These are phyloP conservation scores for Himalopsyche kuldschensis DNA, from an alignment of 2,888 invertebrate species.

Conservation along the genomic window DNA sequence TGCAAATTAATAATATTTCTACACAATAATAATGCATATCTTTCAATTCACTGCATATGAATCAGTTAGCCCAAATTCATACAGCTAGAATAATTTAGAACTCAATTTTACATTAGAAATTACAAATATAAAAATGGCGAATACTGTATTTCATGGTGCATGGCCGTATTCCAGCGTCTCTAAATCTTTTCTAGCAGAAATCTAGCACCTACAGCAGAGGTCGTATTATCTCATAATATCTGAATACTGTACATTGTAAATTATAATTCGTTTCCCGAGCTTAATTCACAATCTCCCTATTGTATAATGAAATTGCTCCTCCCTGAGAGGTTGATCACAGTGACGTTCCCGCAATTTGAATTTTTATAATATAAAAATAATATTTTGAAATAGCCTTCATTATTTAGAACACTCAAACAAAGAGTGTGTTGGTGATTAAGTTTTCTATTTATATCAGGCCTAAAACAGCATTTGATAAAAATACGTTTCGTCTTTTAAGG, in stretches of 20 bases:
- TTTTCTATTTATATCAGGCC: too few species aligned
- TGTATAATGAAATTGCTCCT: background rate
- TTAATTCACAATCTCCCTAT: background rate
- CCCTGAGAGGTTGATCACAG: background rate
- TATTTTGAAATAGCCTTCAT: too few species aligned
- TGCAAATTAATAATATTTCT: too few species aligned
- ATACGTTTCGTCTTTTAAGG: too few species aligned
- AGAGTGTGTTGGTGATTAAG: too few species aligned
- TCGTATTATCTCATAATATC: background rate
- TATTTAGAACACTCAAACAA: too few species aligned
- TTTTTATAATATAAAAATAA: too few species aligned
- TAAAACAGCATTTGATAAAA: too few species aligned
- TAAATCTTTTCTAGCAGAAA: background rate
- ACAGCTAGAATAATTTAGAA: background rate
- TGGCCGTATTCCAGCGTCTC: background rate
- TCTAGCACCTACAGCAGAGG: background rate
- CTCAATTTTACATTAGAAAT: background rate
- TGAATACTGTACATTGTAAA: background rate
- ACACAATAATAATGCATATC: too few species aligned
- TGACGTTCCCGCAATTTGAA: background rate
- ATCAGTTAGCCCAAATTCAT: too few species aligned
- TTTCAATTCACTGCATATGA: too few species aligned
- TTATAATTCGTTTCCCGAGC: background rate
- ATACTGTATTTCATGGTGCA: background rate
- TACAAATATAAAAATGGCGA: background rate